phyloP scores from a whole-genome alignment of 1,140 invertebrate species.

The Pteromalus puparum region DNA sequence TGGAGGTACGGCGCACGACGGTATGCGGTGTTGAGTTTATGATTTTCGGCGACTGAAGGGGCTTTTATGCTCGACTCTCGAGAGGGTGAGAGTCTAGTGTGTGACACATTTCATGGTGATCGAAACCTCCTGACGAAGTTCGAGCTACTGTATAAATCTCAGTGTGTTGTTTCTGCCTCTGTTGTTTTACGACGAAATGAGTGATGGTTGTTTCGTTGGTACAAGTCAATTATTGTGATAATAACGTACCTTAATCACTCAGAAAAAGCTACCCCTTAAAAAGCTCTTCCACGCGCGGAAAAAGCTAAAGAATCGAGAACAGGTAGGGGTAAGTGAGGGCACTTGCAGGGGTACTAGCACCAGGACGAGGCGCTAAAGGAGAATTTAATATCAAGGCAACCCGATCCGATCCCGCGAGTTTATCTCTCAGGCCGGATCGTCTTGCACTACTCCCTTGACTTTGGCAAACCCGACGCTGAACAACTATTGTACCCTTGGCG shows the following conservation, averaged over 20 bases:
- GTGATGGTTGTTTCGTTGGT: too few relatives aligned
- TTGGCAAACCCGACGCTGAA: slow-evolving; percentile 64
- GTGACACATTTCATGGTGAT: too few relatives aligned
- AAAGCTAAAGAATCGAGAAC: not conserved
- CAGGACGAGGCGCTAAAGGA: slow-evolving; percentile 55
- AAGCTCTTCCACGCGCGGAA: not conserved
- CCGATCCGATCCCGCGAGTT: slow-evolving; percentile 57
- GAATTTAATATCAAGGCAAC: slow-evolving; percentile 68
- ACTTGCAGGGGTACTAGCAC: slow-evolving; percentile 27
- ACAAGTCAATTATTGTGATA: too few relatives aligned
- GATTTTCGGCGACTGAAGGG: not conserved
- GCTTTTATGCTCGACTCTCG: not conserved
- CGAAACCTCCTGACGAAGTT: not conserved
- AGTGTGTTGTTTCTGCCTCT: too few relatives aligned
- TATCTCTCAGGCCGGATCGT: slow-evolving; percentile 61
- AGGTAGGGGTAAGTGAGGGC: slow-evolving; percentile 8
- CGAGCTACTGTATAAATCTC: not conserved
- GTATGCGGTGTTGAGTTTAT: not conserved
- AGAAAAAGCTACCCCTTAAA: not conserved
- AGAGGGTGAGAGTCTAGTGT: too few relatives aligned
- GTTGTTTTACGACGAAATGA: too few relatives aligned
- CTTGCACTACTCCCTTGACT: slow-evolving; percentile 59
- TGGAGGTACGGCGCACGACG: not conserved
- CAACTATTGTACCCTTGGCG: slow-evolving; percentile 59
- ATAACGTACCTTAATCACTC: not conserved